These are phyloP conservation scores for Cephus spinipes DNA, from an alignment of 2,888 invertebrate genomes.

Conservation along the genomic window DNA sequence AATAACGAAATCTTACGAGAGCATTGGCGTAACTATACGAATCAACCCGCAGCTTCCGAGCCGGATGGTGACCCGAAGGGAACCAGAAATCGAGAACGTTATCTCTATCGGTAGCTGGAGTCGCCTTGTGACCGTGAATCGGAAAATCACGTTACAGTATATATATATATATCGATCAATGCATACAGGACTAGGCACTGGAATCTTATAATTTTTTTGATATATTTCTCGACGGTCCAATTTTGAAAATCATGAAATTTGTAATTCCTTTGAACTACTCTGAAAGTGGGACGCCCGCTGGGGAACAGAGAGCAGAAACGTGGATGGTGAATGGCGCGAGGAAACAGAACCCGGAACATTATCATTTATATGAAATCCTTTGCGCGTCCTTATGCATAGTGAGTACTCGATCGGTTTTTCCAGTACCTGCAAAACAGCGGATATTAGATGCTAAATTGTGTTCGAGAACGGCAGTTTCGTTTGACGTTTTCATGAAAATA, in stretches of 20 bases:
- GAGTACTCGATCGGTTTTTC: constrained; percentile 48
- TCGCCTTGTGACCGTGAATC: no score
- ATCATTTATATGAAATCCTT: constrained; percentile 66
- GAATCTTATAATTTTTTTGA: constrained; percentile 20
- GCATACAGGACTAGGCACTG: not conserved
- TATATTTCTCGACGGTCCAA: constrained; percentile 50
- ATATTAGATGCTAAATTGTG: constrained; percentile 17
- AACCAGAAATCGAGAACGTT: no score
- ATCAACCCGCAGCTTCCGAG: no score
- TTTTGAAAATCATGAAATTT: constrained; percentile 53
- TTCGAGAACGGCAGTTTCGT: not conserved
- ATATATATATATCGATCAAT: not conserved
- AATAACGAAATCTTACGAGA: no score
- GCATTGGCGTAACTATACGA: no score
- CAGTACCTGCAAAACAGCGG: constrained; percentile 17
- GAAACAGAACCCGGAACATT: constrained; percentile 50
- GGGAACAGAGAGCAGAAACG: not conserved
- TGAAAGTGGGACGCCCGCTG: constrained; percentile 20
- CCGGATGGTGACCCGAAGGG: no score
- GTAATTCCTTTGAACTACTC: constrained; percentile 60
- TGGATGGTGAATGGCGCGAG: not conserved
- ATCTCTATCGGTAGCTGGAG: no score
- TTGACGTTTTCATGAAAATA: not conserved
- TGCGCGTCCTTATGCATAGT: constrained; percentile 61
- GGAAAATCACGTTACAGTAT: no score